Base-by-base conservation (phyloP, 2,797 vertebrate genomes). In the Oreochromis grahami region DNA sequence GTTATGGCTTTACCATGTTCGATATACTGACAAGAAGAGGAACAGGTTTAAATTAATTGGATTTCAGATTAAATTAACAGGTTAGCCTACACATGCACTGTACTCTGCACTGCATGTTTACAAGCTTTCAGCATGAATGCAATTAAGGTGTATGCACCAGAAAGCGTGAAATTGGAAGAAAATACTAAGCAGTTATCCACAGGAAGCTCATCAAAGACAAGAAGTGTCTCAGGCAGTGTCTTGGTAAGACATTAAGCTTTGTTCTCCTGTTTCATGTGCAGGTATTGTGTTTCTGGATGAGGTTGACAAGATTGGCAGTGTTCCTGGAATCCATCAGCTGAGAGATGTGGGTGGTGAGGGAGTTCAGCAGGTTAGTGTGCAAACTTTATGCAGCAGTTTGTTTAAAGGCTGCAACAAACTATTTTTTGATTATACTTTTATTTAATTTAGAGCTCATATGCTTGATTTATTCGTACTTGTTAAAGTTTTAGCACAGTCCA, bases 271-370 rank as follows among this genome's bases (percentile, higher is more conserved):
- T 82, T 78, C 50, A 7, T 76, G 26, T 89, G 17, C 92, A 99
- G 98, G 98, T 87, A 99, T 99, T 86, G 99, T 99, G 93, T 99
- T 99, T 92, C 96, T 99, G 97, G 99, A 99, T 80, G 99, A 99
- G 96, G 98, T 99, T 77, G 99, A 99, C 94, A 99, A 99, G 96
- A 99, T 99, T 92, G 98, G 99, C 95, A 99, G 99, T 1, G 99
- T 99, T 88, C 99, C 99, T 84, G 99, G 99, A 81, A 99, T 99
- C 93, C 98, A 99, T 95, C 99, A 99, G 93, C 95, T 99, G 85
- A 96, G 99, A 92, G 99, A 99, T 77, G 98, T 99, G 26, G 98
- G 99, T 85, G 99, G 99, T 95, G 99, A 99, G 93, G 99, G 99
- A 65, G 99, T 99, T 87, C 99, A 99, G 92, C 99, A 99, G 97